phyloP scores from a whole-genome alignment of 2,113 vertebrate genomes.

The Mobula hypostoma region DNA sequence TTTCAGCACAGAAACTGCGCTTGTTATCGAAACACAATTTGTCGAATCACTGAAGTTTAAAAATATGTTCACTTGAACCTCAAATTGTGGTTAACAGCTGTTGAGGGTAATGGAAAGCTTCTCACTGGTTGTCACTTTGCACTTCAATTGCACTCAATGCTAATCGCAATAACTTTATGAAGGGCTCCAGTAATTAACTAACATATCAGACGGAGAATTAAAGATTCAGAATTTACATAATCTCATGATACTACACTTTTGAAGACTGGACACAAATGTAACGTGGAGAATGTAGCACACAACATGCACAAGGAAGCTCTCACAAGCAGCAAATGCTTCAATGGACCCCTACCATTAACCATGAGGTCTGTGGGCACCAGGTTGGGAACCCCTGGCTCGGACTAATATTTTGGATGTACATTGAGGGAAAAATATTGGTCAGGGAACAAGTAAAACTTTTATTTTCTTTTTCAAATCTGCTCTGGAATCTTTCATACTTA shows the following conservation, averaged over 20 bases:
- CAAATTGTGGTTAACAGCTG: neutral
- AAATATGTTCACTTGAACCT: neutral
- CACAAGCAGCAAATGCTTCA: neutral
- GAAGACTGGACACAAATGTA: neutral
- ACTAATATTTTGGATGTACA: neutral
- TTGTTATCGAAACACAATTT: neutral
- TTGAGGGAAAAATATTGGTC: neutral
- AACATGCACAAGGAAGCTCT: neutral
- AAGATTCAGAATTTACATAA: neutral
- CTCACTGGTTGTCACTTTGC: neutral
- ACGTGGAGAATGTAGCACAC: neutral
- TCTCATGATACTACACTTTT: too few species aligned
- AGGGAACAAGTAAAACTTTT: neutral
- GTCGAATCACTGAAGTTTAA: neutral
- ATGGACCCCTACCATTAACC: too few species aligned
- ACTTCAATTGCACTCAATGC: neutral
- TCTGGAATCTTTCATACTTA: neutral
- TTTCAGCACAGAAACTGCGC: neutral
- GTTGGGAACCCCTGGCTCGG: too few species aligned
- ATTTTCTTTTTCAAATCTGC: neutral
- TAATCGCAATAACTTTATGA: neutral
- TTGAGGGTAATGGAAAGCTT: neutral
- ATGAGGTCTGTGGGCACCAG: too few species aligned
- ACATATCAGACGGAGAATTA: neutral
- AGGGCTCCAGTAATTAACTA: neutral